Conservation (phyloP, 2,888 invertebrate genomes). For the Crocallis elinguaria region DNA sequence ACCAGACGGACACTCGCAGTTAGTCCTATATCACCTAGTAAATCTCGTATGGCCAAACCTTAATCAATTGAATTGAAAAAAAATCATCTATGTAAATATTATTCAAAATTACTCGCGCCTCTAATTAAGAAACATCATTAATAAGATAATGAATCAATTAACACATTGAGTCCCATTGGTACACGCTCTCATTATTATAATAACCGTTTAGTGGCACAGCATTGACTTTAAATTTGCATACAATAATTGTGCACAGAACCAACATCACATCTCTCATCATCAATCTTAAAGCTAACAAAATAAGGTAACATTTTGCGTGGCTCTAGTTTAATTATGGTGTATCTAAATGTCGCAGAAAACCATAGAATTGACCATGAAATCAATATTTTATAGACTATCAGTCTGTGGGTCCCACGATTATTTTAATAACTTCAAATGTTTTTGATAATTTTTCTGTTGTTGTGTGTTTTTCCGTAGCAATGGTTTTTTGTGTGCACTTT, state of each 20-base stretch:
- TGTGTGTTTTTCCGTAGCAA: not conserved
- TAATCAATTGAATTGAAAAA: no score
- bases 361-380: conserved; percentile 35
- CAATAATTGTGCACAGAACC: conserved; percentile 31
- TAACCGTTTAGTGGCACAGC: conserved; percentile 41
- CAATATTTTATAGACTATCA: conserved; percentile 27
- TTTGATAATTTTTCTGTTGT: conserved; percentile 16
- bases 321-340: conserved; percentile 2
- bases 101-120: no score
- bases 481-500: not conserved
- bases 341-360: conserved; percentile 31
- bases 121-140: conserved; percentile 23
- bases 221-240: conserved; percentile 49
- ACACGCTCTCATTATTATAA: conserved; percentile 47
- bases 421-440: conserved; percentile 16
- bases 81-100: no score
- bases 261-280: not conserved
- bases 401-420: conserved; percentile 21
- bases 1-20: no score
- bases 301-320: not conserved
- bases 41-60: no score
- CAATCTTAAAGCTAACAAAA: not conserved
- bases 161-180: conserved; percentile 42
- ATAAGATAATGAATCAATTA: conserved; percentile 43
- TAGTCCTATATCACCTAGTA: no score